These are phyloP conservation scores for Vireo griseus DNA, from an alignment of 2,797 vertebrate species.

Conservation along the genomic window DNA sequence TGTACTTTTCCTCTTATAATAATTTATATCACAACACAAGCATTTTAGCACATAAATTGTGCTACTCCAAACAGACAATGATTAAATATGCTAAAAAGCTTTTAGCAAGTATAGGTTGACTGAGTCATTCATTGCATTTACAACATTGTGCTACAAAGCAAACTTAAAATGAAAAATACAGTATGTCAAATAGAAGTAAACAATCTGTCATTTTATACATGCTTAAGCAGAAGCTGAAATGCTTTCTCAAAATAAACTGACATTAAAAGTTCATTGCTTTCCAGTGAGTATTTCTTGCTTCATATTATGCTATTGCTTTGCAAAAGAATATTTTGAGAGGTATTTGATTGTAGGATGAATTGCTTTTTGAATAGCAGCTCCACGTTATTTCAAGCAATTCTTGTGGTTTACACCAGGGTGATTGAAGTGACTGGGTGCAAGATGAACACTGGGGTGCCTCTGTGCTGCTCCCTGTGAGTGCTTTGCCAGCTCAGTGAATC, in stretches of 20 bases:
- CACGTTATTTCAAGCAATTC: not conserved
- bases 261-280: not conserved
- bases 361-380: not conserved
- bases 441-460: not conserved
- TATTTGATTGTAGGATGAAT: not conserved
- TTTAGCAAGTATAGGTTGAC: not conserved
- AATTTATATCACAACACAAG: not conserved
- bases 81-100: not conserved
- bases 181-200: not conserved
- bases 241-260: not conserved
- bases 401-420: not conserved
- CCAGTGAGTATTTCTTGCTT: not conserved
- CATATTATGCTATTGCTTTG: not conserved
- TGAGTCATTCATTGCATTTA: not conserved
- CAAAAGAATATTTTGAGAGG: not conserved
- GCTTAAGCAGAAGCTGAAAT: not conserved
- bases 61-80: not conserved
- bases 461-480: not conserved
- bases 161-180: not conserved
- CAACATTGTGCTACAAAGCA: not conserved
- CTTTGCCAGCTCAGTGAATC: not conserved
- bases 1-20: not conserved
- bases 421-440: not conserved
- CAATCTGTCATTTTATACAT: not conserved
- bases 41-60: not conserved